Base-by-base conservation (phyloP, 2,797 vertebrate species). In the Clarias laeviceps region DNA sequence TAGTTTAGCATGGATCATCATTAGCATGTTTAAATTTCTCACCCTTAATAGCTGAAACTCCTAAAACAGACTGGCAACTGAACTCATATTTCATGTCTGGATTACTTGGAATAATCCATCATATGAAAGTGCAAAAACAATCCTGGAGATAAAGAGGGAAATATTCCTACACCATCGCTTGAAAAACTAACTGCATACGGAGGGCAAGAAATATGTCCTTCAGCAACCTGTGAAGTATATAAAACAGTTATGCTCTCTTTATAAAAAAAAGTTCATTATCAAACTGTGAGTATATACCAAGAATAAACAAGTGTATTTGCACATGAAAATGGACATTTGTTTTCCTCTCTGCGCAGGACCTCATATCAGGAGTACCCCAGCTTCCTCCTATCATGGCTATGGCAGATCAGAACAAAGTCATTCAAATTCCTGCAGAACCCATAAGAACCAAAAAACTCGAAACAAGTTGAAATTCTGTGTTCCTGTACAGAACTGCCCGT, bases 31-130 rank as follows among this genome's bases (percentile, higher is more conserved):
- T 29, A 27, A 83, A 73, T 68, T 64, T 82, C 29, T 73, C 72
- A 59, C 74, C 80, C 64, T 80, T 64, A 62, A 68, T 72, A 59
- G 72, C 56, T 61, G 45, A 76, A 85, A 79, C 62, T 77, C 45
- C n/a, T 40, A 83, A 80, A 79, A 87, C 56, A 83, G 83, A 88
- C 85, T 88, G 87, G 87, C 87, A 90, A 86, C 92, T 94, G 94
- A 96, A 95, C 95, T 96, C 95, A 96, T 95, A 95, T 82, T 66
- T 69, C 54, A 64, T 76, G 74, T 87, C 45, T 83, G 70, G 70
- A 86, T 84, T 84, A 84, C 57, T 72, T 66, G 34, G 76, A 85
- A 88, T 87, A 59, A 88, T 84, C 56, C 57, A 73, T 69, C 83
- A 83, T 86, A 87, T 50, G n/a, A 83, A 82, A 88, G 88, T 80